phyloP scores from a whole-genome alignment of 2,113 vertebrate species.

The Gavia stellata region DNA sequence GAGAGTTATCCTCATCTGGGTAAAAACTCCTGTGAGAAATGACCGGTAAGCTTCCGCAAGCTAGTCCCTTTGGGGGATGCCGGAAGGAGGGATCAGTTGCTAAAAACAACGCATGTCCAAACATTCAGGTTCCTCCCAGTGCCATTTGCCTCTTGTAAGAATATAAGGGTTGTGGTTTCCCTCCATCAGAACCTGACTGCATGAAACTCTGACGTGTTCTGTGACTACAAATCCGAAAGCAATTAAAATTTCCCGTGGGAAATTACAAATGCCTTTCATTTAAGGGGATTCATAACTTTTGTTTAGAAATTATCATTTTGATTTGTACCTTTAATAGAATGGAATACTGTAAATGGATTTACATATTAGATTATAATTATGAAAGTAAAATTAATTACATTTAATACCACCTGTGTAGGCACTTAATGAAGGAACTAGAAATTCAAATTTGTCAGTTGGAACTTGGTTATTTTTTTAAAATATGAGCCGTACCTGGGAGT shows the following conservation, averaged over 20 bases:
- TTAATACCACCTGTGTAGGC: constrained; percentile 12
- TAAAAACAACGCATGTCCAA: background rate
- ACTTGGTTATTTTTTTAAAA: background rate
- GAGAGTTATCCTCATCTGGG: background rate
- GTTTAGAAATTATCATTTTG: constrained; percentile 44
- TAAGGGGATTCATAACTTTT: constrained; percentile 34
- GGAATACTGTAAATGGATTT: constrained; percentile 35
- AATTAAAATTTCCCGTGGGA: constrained; percentile 42
- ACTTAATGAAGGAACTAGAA: constrained; percentile 50
- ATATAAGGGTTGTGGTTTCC: background rate
- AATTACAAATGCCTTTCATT: constrained; percentile 17
- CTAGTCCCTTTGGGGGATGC: background rate
- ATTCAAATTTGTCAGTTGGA: constrained; percentile 33
- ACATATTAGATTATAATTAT: constrained; percentile 62
- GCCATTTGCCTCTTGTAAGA: background rate
- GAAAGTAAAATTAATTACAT: constrained; percentile 50
- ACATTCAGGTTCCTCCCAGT: background rate
- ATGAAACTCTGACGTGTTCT: background rate
- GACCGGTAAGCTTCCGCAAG: background rate
- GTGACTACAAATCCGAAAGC: background rate
- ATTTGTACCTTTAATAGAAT: constrained; percentile 56
- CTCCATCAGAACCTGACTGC: background rate
- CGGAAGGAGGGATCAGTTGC: background rate
- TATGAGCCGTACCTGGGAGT: background rate
- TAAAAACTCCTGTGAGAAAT: background rate